Base-by-base conservation (phyloP, 2,888 invertebrate genomes). In the Pogonocherus hispidulus region DNA sequence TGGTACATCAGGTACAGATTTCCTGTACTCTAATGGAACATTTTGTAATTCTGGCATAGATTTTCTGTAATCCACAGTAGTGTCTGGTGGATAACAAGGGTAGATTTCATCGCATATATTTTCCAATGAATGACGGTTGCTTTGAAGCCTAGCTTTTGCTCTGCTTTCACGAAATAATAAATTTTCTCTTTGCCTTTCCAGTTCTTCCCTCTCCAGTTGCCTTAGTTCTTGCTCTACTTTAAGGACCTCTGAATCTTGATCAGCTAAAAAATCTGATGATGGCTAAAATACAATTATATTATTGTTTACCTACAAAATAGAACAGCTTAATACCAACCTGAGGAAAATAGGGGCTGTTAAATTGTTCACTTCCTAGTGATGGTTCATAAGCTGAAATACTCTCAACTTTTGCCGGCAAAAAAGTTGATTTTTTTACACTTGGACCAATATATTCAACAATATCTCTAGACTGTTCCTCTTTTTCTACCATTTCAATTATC, bases 211-310 rank as follows among this genome's bases (percentile, higher is more conserved):
- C 81, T 94, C 93, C 51, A 92, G 84, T 82, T 94, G 93, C 3
- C 93, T 84, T 1, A 94, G 86, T 84, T 94, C 94, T 49, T 93
- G 89, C 85, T 94, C 94, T 71, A 94, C 93, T 73, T 93, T 91
- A 32, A 94, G 87, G 19, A 94, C 84, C 79, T 85, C 85, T 14
- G 84, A 84, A 75, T 85, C 84, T 75, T 84, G 81, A 63, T 82
- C 83, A 70, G 82, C 82, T 66, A 82, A 72, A 67, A 77, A 82
- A 75, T 80, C 78, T 52, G 79, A 63, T 44, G 79, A 71, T 62
- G 75, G 69, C 81, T 82, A 19, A 68, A 46, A 52, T 41, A 19
- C 8, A 32, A 52, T 18, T 18, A 14, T 2, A 11, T 18, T 32
- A 52, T 52, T 19, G 32, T 27, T 27, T 27, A 27, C 27, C 4